A percentile compares a stretch with the other conserved stretches of the same genome.
Conservation (phyloP, 2,888 invertebrate genomes). For the Meta bourneti region DNA sequence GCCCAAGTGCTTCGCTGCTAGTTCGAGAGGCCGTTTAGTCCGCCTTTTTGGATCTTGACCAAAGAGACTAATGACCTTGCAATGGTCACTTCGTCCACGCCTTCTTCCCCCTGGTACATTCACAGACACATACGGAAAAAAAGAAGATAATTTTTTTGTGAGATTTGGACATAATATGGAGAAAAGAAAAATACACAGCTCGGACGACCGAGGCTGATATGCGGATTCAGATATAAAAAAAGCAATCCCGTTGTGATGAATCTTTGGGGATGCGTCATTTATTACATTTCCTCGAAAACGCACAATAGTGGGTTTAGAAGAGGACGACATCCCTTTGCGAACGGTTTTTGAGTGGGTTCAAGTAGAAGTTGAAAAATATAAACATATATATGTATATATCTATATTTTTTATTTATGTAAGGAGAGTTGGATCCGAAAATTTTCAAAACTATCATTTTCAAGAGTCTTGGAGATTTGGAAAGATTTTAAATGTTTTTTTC, state of each 20-base stretch:
- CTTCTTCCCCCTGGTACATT: constrained; percentile 17
- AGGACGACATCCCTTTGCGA: background rate
- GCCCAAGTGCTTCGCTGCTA: constrained; percentile 53
- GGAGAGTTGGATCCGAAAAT: no score
- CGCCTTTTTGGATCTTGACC: constrained; percentile 74
- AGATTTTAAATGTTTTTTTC: no score
- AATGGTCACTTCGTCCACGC: constrained; percentile 52
- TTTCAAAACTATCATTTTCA: no score
- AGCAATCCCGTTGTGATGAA: constrained; percentile 10
- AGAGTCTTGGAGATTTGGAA: no score
- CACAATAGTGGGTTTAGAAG: background rate
- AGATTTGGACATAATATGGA: constrained; percentile 42
- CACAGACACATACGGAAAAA: constrained; percentile 44
- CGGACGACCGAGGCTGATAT: constrained; percentile 5
- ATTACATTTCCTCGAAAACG: constrained; percentile 1
- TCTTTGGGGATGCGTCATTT: constrained; percentile 46
- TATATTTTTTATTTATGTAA: no score
- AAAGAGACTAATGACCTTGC: constrained; percentile 67
- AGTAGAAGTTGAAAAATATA: background rate
- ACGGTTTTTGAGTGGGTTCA: background rate
- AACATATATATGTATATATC: background rate
- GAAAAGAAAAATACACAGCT: constrained; percentile 11
- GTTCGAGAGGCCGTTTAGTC: constrained; percentile 52
- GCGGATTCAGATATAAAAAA: constrained; percentile 13
- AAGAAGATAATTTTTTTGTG: constrained; percentile 35